Conservation (phyloP, 2,113 vertebrate species). For the Takifugu flavidus region DNA sequence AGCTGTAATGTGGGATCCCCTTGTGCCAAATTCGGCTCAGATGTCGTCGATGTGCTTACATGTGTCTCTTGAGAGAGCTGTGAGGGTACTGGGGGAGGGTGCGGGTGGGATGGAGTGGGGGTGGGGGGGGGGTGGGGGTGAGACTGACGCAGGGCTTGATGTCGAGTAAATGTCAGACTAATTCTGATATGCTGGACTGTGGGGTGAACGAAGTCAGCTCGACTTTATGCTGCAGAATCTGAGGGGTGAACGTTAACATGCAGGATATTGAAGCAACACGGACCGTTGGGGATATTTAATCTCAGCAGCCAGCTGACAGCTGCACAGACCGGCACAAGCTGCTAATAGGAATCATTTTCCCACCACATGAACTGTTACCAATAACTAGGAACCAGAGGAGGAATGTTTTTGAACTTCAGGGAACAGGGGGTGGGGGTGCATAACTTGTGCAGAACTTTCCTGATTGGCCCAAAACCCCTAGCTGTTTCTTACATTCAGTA, state of each 20-base stretch:
- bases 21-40: slow-evolving; percentile 47
- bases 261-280: slow-evolving; percentile 3
- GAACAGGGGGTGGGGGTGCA: too few species aligned
- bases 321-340: too few species aligned
- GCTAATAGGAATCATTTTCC: too few species aligned
- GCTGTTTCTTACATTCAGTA: too few species aligned
- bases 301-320: not conserved
- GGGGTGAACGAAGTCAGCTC: slow-evolving; percentile 1
- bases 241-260: not conserved
- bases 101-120: slow-evolving; percentile 25
- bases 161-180: slow-evolving; percentile 66
- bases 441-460: too few species aligned
- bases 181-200: slow-evolving; percentile 45
- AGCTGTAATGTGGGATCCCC: slow-evolving; percentile 16
- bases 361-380: too few species aligned
- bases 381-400: too few species aligned
- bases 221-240: not conserved
- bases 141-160: slow-evolving; percentile 59
- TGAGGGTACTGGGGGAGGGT: slow-evolving; percentile 25
- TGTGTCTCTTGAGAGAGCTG: slow-evolving; percentile 37
- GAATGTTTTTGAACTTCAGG: too few species aligned
- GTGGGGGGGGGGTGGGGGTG: slow-evolving; percentile 37
- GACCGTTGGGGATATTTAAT: slow-evolving; percentile 16
- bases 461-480: too few species aligned
- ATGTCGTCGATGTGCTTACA: slow-evolving; percentile 61